These are phyloP conservation scores for Pelobates cultripes DNA, from an alignment of 2,797 vertebrate species.

Conservation along the genomic window DNA sequence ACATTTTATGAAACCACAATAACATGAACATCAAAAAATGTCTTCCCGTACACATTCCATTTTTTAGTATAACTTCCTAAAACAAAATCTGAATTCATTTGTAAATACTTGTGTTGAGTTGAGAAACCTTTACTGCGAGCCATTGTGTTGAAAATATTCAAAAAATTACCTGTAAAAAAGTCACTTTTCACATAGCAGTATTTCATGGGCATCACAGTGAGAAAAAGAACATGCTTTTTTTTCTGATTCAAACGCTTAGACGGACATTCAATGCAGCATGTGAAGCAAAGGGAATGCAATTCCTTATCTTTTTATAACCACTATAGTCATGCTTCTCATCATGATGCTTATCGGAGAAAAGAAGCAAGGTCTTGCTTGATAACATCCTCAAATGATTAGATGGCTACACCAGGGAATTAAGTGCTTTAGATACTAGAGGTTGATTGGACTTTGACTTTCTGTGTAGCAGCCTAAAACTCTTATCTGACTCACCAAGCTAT, in stretches of 20 bases:
- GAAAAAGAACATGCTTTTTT: constrained; percentile 45
- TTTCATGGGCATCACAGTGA: not conserved
- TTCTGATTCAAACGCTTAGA: constrained; percentile 52
- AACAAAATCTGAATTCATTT: no score
- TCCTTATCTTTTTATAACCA: constrained; percentile 48
- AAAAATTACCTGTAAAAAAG: no score
- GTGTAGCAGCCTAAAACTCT: constrained; percentile 75
- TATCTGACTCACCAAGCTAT: constrained; percentile 78
- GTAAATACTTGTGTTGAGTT: no score
- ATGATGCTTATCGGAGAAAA: constrained; percentile 84
- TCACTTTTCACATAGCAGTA: not conserved
- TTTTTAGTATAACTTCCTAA: no score
- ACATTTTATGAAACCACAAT: no score
- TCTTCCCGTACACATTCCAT: no score
- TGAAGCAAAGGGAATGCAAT: constrained; percentile 50
- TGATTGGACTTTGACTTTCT: constrained; percentile 83
- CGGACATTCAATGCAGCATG: constrained; percentile 34
- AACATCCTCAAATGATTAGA: constrained; percentile 93
- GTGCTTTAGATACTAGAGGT: constrained; percentile 85
- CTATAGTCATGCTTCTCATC: constrained; percentile 69
- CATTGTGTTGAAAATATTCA: no score
- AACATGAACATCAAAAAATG: no score
- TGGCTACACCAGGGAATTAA: constrained; percentile 87
- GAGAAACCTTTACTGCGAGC: no score
- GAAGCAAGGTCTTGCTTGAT: constrained; percentile 84